phyloP scores from a whole-genome alignment of 2,113 vertebrate genomes.

The Leucosticte australis region DNA sequence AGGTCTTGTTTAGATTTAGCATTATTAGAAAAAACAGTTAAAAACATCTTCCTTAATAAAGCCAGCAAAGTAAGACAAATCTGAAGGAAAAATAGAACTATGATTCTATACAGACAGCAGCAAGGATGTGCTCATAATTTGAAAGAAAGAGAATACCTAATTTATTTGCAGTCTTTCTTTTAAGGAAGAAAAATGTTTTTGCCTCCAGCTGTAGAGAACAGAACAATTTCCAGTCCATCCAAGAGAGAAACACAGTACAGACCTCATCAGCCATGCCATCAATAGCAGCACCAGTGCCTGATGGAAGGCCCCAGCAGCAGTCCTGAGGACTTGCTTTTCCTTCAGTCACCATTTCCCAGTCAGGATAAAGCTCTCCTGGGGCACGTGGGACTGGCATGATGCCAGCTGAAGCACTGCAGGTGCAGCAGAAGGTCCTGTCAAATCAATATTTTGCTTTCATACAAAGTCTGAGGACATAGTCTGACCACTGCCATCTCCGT shows the following conservation, averaged over 20 bases:
- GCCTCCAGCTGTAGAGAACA: constrained; percentile 22
- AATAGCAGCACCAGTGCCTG: neutral
- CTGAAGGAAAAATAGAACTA: constrained; percentile 12
- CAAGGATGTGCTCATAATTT: neutral
- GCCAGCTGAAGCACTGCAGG: neutral
- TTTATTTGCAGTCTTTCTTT: constrained; percentile 2
- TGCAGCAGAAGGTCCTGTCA: neutral
- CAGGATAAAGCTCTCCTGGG: neutral
- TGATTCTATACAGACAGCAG: neutral
- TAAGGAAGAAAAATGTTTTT: constrained; percentile 27
- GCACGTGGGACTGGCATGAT: neutral
- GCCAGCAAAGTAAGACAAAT: neutral
- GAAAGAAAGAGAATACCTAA: neutral
- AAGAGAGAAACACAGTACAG: constrained; percentile 22
- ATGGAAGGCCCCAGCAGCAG: neutral
- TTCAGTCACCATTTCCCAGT: neutral
- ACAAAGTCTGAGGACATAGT: neutral
- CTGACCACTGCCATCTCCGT: neutral
- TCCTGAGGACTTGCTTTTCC: neutral
- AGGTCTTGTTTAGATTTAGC: neutral
- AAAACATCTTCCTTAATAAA: neutral
- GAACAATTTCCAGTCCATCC: constrained; percentile 32
- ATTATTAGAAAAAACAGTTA: neutral
- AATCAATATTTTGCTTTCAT: neutral
- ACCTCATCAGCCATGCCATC: constrained; percentile 7